Evolutionary conservation across 37 sponge, comb jelly and placozoan species (phyloP).

Genomic region (Cladorhizidae sp.): DNA sequence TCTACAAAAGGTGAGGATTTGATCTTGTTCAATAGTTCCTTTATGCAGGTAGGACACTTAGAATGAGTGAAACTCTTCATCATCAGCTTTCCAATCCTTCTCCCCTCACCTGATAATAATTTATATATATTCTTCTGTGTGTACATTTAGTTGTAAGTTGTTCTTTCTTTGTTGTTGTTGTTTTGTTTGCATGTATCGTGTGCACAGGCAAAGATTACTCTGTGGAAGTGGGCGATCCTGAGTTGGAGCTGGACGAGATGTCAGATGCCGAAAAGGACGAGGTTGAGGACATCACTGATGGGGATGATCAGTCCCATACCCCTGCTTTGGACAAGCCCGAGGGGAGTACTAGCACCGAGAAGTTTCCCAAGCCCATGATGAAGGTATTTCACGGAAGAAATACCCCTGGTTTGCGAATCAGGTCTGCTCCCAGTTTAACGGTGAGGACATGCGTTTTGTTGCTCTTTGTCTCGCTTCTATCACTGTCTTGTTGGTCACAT

Average conservation of each 20-base stretch:
- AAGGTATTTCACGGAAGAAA: constrained; percentile 33
- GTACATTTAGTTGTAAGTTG: too few species aligned
- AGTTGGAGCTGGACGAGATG: constrained; percentile 12
- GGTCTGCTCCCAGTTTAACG: constrained; percentile 57
- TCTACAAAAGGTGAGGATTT: too few species aligned
- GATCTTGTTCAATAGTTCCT: too few species aligned
- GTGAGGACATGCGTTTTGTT: constrained; percentile 15
- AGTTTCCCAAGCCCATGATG: constrained; percentile 45
- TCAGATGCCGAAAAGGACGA: constrained; percentile 9
- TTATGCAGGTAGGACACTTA: too few species aligned
- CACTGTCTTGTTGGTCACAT: not conserved
- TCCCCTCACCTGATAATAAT: not conserved
- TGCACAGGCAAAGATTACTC: constrained; percentile 23
- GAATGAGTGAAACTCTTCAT: too few species aligned
- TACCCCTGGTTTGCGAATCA: constrained; percentile 57
- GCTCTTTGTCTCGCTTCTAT: not conserved
- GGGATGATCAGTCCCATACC: constrained; percentile 11
- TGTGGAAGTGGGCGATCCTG: constrained; percentile 11
- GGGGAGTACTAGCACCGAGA: not conserved
- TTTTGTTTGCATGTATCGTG: not conserved
- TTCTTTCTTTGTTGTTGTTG: too few species aligned
- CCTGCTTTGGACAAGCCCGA: not conserved
- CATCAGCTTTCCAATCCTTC: too few species aligned
- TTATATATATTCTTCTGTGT: too few species aligned
- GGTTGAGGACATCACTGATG: not conserved